Percentiles rank a stretch among this genome's conserved stretches.
These are phyloP conservation scores for Teinopalpus imperialis DNA, from an alignment of 2,888 invertebrate species.

Conservation along the genomic window DNA sequence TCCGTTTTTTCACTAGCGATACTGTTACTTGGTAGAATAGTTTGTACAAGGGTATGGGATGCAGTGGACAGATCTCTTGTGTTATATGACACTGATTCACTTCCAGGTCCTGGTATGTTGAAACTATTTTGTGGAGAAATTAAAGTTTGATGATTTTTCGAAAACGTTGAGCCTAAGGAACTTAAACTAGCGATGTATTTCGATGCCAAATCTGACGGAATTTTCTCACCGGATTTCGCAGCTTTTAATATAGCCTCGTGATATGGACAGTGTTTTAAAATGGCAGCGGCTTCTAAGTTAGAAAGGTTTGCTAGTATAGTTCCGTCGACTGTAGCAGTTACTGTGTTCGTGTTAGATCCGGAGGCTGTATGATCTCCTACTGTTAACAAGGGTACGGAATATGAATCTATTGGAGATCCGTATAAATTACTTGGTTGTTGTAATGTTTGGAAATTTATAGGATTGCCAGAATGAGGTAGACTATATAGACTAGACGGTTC, in stretches of 20 bases:
- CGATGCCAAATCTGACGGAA: constrained; percentile 73
- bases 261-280: constrained; percentile 75
- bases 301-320: constrained; percentile 61
- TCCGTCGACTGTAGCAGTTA: constrained; percentile 69
- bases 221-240: constrained; percentile 61
- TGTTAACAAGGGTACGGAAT: constrained; percentile 72
- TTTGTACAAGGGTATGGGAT: constrained; percentile 60
- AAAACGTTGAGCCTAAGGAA: constrained; percentile 73
- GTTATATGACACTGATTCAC: constrained; percentile 51
- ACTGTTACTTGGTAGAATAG: constrained; percentile 49
- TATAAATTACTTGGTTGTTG: constrained; percentile 55
- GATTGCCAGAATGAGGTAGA: constrained; percentile 69
- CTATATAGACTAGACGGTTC: constrained; percentile 78
- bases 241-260: constrained; percentile 76
- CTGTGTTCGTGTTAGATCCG: constrained; percentile 58
- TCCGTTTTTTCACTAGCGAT: constrained; percentile 47
- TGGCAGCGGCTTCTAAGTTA: constrained; percentile 68
- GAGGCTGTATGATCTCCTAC: constrained; percentile 77
- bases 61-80: constrained; percentile 54
- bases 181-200: constrained; percentile 79
- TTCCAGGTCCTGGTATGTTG: constrained; percentile 47
- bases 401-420: constrained; percentile 76
- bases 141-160: constrained; percentile 61
- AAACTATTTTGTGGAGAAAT: constrained; percentile 49
- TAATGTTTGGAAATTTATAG: constrained; percentile 70